Evolutionary conservation across 2,888 invertebrate genomes (phyloP).

Genomic region (Magallana nippona): DNA sequence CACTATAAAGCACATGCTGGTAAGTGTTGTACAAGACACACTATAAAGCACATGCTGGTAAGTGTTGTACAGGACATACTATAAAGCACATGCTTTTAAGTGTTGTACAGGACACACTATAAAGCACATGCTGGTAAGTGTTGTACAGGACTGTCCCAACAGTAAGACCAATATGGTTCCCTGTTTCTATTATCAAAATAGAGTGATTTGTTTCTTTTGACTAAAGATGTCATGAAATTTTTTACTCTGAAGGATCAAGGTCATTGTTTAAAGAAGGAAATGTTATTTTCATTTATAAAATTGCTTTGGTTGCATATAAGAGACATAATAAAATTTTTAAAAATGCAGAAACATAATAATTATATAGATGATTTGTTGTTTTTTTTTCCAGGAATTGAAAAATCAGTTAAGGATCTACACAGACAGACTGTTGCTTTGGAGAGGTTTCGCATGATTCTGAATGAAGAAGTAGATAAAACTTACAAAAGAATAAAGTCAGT

Average conservation of each 20-base stretch:
- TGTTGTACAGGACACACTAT: not conserved
- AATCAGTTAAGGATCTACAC: conserved; percentile 77
- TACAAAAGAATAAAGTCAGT: conserved; percentile 75
- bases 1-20: conserved; percentile 40
- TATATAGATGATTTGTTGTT: too few relatives aligned
- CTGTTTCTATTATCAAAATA: too few relatives aligned
- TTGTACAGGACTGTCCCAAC: too few relatives aligned
- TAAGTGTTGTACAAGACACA: conserved; percentile 6
- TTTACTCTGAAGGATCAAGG: too few relatives aligned
- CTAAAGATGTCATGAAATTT: too few relatives aligned
- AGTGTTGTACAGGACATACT: not conserved
- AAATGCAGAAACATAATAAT: too few relatives aligned
- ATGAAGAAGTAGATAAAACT: conserved; percentile 76
- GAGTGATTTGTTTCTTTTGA: too few relatives aligned
- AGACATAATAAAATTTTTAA: too few relatives aligned
- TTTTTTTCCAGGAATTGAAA: conserved; percentile 74
- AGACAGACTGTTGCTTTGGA: conserved; percentile 77
- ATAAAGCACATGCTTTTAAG: conserved; percentile 39
- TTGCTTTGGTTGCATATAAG: too few relatives aligned
- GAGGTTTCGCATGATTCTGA: conserved; percentile 70
- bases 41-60: conserved; percentile 40
- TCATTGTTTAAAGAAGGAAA: too few relatives aligned
- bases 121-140: conserved; percentile 40
- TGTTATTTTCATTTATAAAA: too few relatives aligned
- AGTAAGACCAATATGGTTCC: too few relatives aligned